These are phyloP conservation scores for Clunio marinus DNA, from an alignment of 2,888 invertebrate species.

Conservation along the genomic window DNA sequence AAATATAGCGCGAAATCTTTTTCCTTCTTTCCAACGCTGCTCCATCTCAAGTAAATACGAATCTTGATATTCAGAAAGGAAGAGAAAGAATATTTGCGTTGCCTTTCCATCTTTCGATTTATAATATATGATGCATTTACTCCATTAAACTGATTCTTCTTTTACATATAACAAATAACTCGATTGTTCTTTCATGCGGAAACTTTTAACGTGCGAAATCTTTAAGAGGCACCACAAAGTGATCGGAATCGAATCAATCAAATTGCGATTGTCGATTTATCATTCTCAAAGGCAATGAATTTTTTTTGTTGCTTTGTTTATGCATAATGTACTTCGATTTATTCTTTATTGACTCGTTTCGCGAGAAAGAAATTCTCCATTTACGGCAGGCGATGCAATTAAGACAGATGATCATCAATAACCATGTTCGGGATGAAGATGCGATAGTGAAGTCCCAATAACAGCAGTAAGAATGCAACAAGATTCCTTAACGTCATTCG, in stretches of 20 bases:
- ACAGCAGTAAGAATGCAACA: no score
- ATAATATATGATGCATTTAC: constrained; percentile 13
- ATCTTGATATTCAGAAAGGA: no score
- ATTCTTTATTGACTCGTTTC: constrained; percentile 25
- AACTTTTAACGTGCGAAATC: constrained; percentile 22
- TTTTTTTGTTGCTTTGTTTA: background rate
- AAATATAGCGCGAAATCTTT: constrained; percentile 12
- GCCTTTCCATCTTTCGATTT: background rate
- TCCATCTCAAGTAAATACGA: no score
- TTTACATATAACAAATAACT: constrained; percentile 22
- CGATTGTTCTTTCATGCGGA: constrained; percentile 21
- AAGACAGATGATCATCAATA: constrained; percentile 35
- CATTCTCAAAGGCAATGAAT: background rate
- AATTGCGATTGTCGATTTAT: constrained; percentile 26
- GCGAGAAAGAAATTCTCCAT: background rate
- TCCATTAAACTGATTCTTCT: constrained; percentile 2
- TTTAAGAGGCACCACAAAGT: background rate
- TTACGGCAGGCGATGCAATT: constrained; percentile 27
- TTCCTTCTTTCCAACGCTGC: background rate
- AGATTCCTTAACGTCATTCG: no score
- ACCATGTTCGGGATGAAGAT: no score
- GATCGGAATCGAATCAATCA: constrained; percentile 36
- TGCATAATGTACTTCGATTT: constrained; percentile 25
- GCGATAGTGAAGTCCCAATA: no score
- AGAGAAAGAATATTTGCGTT: background rate